A percentile compares a stretch with the other conserved stretches of the same genome.
These are phyloP conservation scores for Pachyseris speciosa DNA, from an alignment of 64 coral and sea anemone species.

Conservation along the genomic window DNA sequence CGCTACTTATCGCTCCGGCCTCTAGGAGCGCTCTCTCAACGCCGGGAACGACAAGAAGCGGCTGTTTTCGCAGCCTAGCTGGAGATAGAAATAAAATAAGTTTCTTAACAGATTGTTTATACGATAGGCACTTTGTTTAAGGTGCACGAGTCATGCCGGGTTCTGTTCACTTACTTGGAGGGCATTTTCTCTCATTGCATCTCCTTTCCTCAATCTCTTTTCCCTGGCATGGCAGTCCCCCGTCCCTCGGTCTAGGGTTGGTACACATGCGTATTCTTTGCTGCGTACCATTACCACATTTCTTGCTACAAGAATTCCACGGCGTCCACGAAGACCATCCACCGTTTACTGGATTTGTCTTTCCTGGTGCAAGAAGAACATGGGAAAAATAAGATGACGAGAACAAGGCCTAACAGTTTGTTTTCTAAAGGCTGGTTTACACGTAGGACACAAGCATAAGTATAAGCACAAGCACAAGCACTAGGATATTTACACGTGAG, in stretches of 20 bases:
- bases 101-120: too few species aligned
- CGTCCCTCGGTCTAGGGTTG: constrained; percentile 37
- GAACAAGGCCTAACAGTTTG: not conserved
- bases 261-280: constrained; percentile 38
- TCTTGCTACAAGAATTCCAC: constrained; percentile 67
- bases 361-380: not conserved
- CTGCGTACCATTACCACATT: constrained; percentile 46
- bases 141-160: not conserved
- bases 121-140: too few species aligned
- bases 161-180: constrained; percentile 28
- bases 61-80: too few species aligned
- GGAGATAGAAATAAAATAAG: too few species aligned
- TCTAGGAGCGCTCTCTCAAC: too few species aligned
- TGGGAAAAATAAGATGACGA: not conserved
- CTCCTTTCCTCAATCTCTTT: constrained; percentile 9
- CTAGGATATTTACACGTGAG: too few species aligned
- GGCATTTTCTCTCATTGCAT: constrained; percentile 57
- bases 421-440: too few species aligned
- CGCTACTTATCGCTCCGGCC: too few species aligned
- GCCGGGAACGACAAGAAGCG: too few species aligned
- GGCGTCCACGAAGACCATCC: constrained; percentile 60
- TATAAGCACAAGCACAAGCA: too few species aligned
- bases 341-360: constrained; percentile 16
- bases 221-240: constrained; percentile 45
- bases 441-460: too few species aligned